A percentile compares a stretch with the other conserved stretches of the same genome.
Conservation (phyloP, 1,140 invertebrate genomes). For the Drosophila setifemur region DNA sequence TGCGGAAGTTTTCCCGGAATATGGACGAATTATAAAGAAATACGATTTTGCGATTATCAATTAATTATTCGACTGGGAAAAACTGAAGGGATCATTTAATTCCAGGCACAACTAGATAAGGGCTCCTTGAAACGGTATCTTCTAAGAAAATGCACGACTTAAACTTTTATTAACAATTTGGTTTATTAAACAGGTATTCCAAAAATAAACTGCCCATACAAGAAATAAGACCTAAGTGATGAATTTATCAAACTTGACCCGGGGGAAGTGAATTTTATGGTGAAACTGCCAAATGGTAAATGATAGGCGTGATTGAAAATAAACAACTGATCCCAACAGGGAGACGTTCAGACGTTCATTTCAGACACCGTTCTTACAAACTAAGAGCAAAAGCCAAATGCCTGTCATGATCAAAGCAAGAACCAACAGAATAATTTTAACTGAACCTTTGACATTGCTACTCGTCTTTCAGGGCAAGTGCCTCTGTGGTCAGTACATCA, state of each 20-base stretch:
- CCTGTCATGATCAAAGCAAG: constrained; percentile 41
- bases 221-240: background rate
- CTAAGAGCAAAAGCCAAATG: no score
- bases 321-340: no score
- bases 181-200: constrained; percentile 21
- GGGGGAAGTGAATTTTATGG: constrained; percentile 6
- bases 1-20: constrained; percentile 4
- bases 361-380: no score
- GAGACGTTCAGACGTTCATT: constrained; percentile 8
- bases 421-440: constrained; percentile 36
- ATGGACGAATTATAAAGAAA: no score
- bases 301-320: constrained; percentile 50
- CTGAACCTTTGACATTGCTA: constrained; percentile 37
- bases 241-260: constrained; percentile 15
- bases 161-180: background rate
- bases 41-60: background rate
- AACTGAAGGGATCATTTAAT: background rate
- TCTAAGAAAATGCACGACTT: background rate
- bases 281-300: constrained; percentile 6
- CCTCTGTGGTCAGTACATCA: constrained; percentile 78
- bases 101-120: background rate
- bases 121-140: no score
- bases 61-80: background rate
- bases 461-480: constrained; percentile 71
- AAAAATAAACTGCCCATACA: constrained; percentile 18